phyloP scores from a whole-genome alignment of 2,797 vertebrate species.

The Heterohyrax brucei region DNA sequence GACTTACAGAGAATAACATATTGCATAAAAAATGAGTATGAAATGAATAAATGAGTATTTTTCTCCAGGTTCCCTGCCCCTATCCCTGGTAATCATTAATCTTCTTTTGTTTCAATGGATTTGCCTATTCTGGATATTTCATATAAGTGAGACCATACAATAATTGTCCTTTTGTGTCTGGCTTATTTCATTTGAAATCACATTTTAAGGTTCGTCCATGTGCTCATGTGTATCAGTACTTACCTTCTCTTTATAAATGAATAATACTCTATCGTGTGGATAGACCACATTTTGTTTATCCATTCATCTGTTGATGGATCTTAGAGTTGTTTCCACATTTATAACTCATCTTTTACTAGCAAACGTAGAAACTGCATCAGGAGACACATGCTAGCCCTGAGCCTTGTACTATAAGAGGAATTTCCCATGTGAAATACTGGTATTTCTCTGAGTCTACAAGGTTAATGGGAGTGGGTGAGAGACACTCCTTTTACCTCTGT shows the following conservation, averaged over 20 bases:
- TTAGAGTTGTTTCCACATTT: neutral
- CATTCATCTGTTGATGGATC: neutral
- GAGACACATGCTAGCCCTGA: neutral
- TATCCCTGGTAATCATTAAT: neutral
- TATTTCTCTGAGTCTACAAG: neutral
- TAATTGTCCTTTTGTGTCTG: neutral
- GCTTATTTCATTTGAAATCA: neutral
- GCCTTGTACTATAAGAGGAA: neutral
- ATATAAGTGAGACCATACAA: neutral
- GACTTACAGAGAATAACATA: neutral
- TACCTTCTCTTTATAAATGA: neutral
- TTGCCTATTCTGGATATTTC: neutral
- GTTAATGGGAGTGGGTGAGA: neutral
- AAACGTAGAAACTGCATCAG: neutral
- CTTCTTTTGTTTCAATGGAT: neutral
- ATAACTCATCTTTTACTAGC: neutral
- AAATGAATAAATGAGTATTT: neutral
- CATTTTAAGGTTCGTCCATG: neutral
- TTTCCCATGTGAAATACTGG: neutral
- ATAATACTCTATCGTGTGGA: neutral
- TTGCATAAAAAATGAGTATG: neutral
- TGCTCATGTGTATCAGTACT: neutral
- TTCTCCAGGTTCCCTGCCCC: neutral
- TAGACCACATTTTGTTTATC: neutral
- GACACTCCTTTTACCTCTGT: neutral